These are phyloP conservation scores for Tetrao urogallus DNA, from an alignment of 2,113 vertebrate genomes.

Conservation along the genomic window DNA sequence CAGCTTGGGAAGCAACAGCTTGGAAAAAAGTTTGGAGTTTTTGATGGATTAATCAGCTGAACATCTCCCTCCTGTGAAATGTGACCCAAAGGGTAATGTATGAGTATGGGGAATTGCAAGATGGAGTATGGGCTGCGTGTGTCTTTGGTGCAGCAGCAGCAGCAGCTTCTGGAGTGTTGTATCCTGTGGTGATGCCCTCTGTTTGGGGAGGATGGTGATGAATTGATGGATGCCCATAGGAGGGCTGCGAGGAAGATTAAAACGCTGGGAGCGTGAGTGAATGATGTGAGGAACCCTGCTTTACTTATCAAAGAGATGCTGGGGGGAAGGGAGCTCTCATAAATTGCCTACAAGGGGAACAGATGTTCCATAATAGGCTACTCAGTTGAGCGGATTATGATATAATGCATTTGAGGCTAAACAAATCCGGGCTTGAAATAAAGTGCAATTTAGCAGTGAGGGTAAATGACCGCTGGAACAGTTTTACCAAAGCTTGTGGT, in stretches of 20 bases:
- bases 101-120: conserved; percentile 42
- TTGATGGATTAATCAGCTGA: conserved; percentile 57
- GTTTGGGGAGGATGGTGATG: background rate
- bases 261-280: background rate
- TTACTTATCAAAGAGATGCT: conserved; percentile 28
- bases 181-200: conserved; percentile 57
- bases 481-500: background rate
- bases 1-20: conserved; percentile 27
- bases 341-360: conserved; percentile 50
- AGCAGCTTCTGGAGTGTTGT: conserved; percentile 25
- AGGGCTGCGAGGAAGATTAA: conserved; percentile 13
- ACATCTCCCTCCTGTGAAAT: conserved; percentile 24
- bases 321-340: conserved; percentile 33
- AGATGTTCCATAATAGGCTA: conserved; percentile 46
- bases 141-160: conserved; percentile 1
- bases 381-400: conserved; percentile 57
- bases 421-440: conserved; percentile 44
- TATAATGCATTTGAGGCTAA: conserved; percentile 37
- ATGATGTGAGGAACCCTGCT: conserved; percentile 36
- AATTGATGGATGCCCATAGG: conserved; percentile 28
- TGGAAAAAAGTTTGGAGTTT: conserved; percentile 46
- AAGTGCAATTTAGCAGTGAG: background rate
- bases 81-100: conserved; percentile 27
- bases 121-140: conserved; percentile 2
- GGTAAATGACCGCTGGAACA: background rate